Evolutionary conservation across 2,888 invertebrate genomes (phyloP).

Genomic region (Leuctra nigra): DNA sequence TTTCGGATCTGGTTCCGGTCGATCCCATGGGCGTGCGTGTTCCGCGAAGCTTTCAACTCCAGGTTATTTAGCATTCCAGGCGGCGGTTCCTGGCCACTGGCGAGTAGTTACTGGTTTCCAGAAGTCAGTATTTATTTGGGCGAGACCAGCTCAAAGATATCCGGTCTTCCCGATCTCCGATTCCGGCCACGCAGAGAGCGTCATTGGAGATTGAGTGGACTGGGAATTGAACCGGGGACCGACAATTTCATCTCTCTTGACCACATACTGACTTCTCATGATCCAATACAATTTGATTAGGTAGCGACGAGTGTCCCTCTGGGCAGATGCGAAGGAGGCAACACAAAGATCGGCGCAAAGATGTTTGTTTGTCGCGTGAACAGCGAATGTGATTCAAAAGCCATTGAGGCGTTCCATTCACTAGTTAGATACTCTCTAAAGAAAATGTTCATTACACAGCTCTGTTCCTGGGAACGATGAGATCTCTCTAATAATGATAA

Average conservation of each 20-base stretch:
- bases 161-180: background rate
- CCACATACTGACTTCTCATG: slow-evolving; percentile 8
- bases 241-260: background rate
- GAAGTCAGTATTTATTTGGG: background rate
- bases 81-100: slow-evolving; percentile 1
- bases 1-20: too few species aligned
- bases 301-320: too few species aligned
- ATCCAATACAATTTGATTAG: slow-evolving; percentile 4
- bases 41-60: slow-evolving; percentile 4
- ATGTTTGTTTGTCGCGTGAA: too few species aligned
- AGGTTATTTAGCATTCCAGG: slow-evolving; percentile 6
- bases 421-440: too few species aligned
- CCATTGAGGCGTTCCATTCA: too few species aligned
- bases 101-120: slow-evolving; percentile 1
- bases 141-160: background rate
- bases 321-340: too few species aligned
- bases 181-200: background rate
- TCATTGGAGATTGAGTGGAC: slow-evolving; percentile 4
- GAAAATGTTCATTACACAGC: too few species aligned
- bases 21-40: too few species aligned
- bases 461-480: too few species aligned
- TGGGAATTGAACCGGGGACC: slow-evolving; percentile 1
- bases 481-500: too few species aligned
- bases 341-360: too few species aligned
- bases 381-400: too few species aligned